Conservation (phyloP, 1,140 invertebrate species). For the Cotesia typhae region DNA sequence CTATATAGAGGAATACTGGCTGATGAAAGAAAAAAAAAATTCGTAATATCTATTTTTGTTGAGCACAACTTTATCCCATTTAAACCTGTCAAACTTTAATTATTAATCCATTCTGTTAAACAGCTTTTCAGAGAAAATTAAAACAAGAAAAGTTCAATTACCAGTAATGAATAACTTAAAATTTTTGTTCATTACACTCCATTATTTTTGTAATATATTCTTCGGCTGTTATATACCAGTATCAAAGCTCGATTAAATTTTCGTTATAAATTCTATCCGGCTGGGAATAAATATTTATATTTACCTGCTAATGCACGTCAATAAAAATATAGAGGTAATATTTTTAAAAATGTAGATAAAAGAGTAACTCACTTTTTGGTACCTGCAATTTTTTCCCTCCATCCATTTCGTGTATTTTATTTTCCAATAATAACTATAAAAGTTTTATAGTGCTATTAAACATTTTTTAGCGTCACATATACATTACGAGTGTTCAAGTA, state of each 20-base stretch:
- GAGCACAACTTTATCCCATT: conserved; percentile 8
- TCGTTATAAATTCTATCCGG: too few species aligned
- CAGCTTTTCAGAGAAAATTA: neutral
- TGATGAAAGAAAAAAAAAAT: neutral
- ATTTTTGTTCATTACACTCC: too few species aligned
- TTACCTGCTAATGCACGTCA: too few species aligned
- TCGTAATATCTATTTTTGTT: conserved; percentile 26
- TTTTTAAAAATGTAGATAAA: too few species aligned
- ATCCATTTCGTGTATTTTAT: neutral
- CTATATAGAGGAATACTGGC: neutral
- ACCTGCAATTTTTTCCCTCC: too few species aligned
- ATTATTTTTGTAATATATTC: too few species aligned
- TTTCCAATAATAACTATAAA: neutral
- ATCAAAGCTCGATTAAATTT: too few species aligned
- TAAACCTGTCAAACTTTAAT: conserved; percentile 16
- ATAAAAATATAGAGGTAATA: too few species aligned
- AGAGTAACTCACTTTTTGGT: too few species aligned
- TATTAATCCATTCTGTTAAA: neutral
- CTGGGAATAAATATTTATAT: too few species aligned
- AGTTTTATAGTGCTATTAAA: neutral
- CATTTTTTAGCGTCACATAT: conserved; percentile 48
- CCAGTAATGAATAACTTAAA: neutral
- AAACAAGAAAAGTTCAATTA: neutral
- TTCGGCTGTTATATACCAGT: too few species aligned
- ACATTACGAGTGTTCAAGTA: conserved; percentile 76